Base-by-base conservation (phyloP, 2,113 vertebrate species). In the Struthidea cinerea region DNA sequence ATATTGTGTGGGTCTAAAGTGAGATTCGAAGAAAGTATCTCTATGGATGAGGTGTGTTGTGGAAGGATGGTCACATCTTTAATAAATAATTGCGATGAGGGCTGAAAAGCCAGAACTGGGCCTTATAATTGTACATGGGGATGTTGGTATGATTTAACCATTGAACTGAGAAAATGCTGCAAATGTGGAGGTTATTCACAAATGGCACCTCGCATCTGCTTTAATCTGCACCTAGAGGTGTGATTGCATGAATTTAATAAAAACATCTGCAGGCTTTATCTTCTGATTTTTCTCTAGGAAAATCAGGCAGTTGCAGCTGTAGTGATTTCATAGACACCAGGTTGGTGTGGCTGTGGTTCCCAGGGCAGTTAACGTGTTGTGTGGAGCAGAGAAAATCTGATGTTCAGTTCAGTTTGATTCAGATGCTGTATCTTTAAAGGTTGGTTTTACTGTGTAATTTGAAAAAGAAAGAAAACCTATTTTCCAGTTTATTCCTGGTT, bases 311-410 rank as follows among this genome's bases (percentile, higher is more conserved):
- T 15, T 92, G 35, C 44, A 67, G 39, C 3, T 47, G 23, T 4
- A 13, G 23, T 65, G 33, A 44, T 68, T 92, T 28, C 39, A 33
- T 7, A 52, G 53, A 57, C 14, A 20, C 10, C 9, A 50, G 10
- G 35, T 1, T 70, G 56, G 60, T 27, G 4, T 53, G 28, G 39
- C 10, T 71, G 44, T 90, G 35, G 16, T 37, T 78, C 60, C 60
- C 42, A 23, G 37, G 46, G 85, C 22, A 56, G 47, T 5, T 46
- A 16, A 53, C 0, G 0, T 32, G 23, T 21, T 73, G 30, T 42
- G 50, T 63, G 49, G 56, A 35, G 27, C 77, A 64, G 65, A 82
- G 67, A 46, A 82, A 79, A 76, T 18, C 41, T 16, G 6, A 21
- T 33, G 4, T 0, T 60, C 57, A 18, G 24, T 37, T 82, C 26